A percentile compares a stretch with the other conserved stretches of the same genome.
phyloP scores from a whole-genome alignment of 2,797 vertebrate species.

The Dendrocincla fuliginosa region DNA sequence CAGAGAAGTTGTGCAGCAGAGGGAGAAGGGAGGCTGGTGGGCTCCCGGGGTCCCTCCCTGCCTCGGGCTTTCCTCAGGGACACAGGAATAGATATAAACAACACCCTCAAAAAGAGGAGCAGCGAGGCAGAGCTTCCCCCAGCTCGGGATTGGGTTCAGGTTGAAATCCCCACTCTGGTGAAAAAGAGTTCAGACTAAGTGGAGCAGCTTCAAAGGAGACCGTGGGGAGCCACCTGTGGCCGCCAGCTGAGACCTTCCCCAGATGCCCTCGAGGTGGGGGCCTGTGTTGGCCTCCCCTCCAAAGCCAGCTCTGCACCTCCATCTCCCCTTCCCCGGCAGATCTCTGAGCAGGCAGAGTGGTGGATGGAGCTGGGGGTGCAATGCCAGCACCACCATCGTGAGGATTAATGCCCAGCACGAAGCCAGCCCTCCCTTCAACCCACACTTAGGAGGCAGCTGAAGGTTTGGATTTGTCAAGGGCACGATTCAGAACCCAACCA shows the following conservation, averaged over 20 bases:
- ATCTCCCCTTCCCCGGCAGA: neutral
- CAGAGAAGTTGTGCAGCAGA: neutral
- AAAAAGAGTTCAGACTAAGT: neutral
- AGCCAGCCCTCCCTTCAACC: neutral
- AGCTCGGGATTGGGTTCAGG: neutral
- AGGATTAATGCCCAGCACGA: neutral
- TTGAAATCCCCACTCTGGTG: neutral
- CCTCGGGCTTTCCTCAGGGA: neutral
- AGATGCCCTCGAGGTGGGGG: fast-evolving
- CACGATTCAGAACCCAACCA: neutral
- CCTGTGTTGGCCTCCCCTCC: fast-evolving
- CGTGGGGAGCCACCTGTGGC: neutral
- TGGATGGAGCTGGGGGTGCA: neutral
- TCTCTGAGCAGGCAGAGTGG: neutral
- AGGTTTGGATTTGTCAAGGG: neutral
- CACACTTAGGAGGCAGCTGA: neutral
- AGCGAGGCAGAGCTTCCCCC: neutral
- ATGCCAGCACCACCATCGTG: neutral
- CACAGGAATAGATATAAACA: neutral
- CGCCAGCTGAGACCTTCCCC: neutral
- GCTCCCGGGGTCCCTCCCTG: neutral
- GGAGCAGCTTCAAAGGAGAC: conserved; percentile 8
- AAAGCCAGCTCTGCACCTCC: neutral
- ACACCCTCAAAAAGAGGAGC: neutral
- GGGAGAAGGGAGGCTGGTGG: neutral